A percentile compares a stretch with the other conserved stretches of the same genome.
phyloP scores from a whole-genome alignment of 2,113 vertebrate genomes.

The Nibea coibor region DNA sequence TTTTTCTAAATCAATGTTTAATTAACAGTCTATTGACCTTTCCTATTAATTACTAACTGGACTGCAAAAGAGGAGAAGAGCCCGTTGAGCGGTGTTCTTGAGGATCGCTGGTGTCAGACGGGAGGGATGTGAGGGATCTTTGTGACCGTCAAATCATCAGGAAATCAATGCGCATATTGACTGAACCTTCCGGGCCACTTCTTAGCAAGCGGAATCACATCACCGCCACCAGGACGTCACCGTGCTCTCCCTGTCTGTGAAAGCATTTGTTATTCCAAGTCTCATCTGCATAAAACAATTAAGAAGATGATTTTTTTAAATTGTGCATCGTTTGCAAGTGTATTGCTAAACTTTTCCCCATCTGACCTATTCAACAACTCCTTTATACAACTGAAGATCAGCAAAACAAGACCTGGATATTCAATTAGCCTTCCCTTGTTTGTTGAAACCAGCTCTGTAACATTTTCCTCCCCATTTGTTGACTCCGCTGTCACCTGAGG shows the following conservation, averaged over 20 bases:
- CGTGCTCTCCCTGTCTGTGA: too few relatives aligned
- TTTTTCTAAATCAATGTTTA: not conserved
- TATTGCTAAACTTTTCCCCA: not conserved
- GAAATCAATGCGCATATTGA: constrained; percentile 20
- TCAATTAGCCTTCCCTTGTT: too few relatives aligned
- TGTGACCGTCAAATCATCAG: constrained; percentile 7
- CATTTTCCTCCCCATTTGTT: not conserved
- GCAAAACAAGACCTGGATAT: too few relatives aligned
- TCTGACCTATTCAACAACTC: too few relatives aligned
- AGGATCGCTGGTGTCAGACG: not conserved
- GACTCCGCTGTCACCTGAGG: not conserved
- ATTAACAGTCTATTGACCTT: not conserved
- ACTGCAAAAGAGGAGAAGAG: not conserved
- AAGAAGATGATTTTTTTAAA: not conserved
- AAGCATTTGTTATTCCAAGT: not conserved
- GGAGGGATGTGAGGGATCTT: not conserved
- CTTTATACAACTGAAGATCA: too few relatives aligned
- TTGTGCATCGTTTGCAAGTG: not conserved
- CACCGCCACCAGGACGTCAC: not conserved
- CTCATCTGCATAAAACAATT: not conserved
- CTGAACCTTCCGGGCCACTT: not conserved
- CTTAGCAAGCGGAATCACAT: not conserved
- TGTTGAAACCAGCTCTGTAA: not conserved
- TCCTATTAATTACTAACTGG: not conserved
- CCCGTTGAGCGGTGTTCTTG: not conserved